phyloP scores from a whole-genome alignment of 2,797 vertebrate genomes.

The Hydrocynus forskahlii region DNA sequence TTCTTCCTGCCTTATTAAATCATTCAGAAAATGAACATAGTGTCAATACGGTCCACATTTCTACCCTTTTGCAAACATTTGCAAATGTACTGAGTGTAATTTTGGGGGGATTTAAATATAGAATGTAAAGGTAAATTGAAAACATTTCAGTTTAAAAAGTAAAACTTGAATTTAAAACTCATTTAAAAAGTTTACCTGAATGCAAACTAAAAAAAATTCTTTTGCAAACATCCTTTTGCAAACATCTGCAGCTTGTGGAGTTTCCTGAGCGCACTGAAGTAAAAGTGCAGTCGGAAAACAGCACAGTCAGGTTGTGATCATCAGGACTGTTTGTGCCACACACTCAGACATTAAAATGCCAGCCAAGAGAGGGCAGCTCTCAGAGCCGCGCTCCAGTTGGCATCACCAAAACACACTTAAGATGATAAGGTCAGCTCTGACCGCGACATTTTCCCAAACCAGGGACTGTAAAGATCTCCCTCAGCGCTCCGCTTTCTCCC shows the following conservation, averaged over 20 bases:
- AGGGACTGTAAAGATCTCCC: background rate
- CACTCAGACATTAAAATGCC: conserved; percentile 69
- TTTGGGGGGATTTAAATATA: too few species aligned
- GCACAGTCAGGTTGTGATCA: background rate
- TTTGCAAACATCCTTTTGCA: too few species aligned
- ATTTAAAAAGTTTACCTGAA: too few species aligned
- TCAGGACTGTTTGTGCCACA: conserved; percentile 11
- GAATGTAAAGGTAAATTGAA: too few species aligned
- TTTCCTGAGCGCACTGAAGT: background rate
- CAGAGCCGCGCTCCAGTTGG: conserved; percentile 32
- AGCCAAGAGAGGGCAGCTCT: conserved; percentile 53
- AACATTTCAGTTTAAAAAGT: too few species aligned
- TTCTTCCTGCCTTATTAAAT: too few species aligned
- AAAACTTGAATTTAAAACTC: too few species aligned
- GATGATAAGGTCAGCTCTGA: conserved; percentile 15
- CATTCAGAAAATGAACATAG: too few species aligned
- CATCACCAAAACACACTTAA: conserved; percentile 33
- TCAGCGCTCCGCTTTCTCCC: background rate
- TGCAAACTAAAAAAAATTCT: too few species aligned
- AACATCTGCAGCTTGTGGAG: background rate
- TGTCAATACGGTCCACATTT: too few species aligned
- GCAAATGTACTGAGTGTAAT: too few species aligned
- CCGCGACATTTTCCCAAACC: conserved; percentile 19
- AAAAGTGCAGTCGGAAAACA: background rate
- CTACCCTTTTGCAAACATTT: too few species aligned